Percentiles rank a stretch among this genome's conserved stretches.
Conservation (phyloP, 1,140 invertebrate species). For the Pollicipes pollicipes region DNA sequence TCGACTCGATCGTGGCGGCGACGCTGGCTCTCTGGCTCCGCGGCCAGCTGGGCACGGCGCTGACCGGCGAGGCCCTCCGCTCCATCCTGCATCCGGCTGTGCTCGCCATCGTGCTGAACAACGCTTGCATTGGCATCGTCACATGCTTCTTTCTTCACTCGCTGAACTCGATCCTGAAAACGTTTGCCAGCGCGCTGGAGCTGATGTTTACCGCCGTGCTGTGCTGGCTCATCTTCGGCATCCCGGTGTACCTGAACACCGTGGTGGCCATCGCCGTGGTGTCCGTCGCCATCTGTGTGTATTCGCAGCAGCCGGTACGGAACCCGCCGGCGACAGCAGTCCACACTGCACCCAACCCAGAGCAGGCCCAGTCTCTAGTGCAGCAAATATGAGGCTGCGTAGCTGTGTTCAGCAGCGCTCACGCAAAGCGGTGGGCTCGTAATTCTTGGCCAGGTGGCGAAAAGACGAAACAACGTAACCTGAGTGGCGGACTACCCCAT, state of each 20-base stretch:
- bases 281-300: constrained; percentile 61
- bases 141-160: constrained; percentile 85
- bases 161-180: constrained; percentile 89
- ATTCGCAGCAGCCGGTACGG: constrained; percentile 73
- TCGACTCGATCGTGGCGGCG: constrained; percentile 86
- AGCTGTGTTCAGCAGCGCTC: too few species aligned
- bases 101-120: constrained; percentile 68
- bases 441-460: too few species aligned
- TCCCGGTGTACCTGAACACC: constrained; percentile 67
- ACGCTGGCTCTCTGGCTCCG: constrained; percentile 42
- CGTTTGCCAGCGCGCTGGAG: constrained; percentile 86
- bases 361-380: too few species aligned
- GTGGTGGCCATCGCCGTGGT: constrained; percentile 64
- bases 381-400: too few species aligned
- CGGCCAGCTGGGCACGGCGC: constrained; percentile 39
- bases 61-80: constrained; percentile 36
- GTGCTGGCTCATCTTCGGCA: constrained; percentile 71
- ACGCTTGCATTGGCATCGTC: constrained; percentile 75
- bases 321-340: neutral
- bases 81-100: constrained; percentile 46
- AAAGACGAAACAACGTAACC: too few species aligned
- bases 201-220: constrained; percentile 76
- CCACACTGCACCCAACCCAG: too few species aligned
- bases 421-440: too few species aligned
- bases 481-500: too few species aligned